Evolutionary conservation across 2,888 invertebrate genomes (phyloP), one percentile per base, ranked within the genome.

Genomic region (Thecophora atra): DNA sequence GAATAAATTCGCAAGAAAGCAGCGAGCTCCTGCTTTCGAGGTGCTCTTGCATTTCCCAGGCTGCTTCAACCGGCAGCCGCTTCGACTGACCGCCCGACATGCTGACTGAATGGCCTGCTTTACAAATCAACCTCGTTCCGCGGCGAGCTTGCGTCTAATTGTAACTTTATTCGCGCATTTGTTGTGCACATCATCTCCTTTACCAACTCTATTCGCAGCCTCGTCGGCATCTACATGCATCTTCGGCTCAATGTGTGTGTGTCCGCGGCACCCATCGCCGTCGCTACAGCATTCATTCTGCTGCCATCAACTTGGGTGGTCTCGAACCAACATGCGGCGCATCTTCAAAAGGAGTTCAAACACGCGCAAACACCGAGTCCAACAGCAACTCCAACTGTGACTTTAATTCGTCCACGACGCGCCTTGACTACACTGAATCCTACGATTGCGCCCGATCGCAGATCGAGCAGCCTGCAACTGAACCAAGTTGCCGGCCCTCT

Each of bases 251-350:
- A 28, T 24, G 24, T 15, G 21, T 13, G 56, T 56, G 26, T 5
- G 21, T 30, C 44, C 21, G 7, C 58, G 44, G 58, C 44, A 58
- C 24, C 58, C 19, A 30, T 44, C 64, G 44, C 30, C 56, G 28
- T 13, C 5, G 15, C 21, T 52, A 28, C 66, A 67, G 51, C 64
- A 15, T 26, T 24, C 44, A 62, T 62, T 70, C 47, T 44, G 47
- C 28, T 19, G 54, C 71, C 81, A 75, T 15, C 84, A 73, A 80
- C 83, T 82, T 83, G 83, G 83, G 83, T 83, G 83, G 83, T 83
- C 83, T 83, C 83, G 84, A 83, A 83, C 83, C 76, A 79, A 81
- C 79, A 77, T 76, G 81, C 83, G 83, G 83, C 84, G 79, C 80
- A 81, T 81, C 84, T 81, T 83, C 83, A 84, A 83, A 83, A 81